Percentiles rank a stretch among this genome's conserved stretches.
Conservation (phyloP, 2,113 vertebrate species). For the Dascyllus trimaculatus region DNA sequence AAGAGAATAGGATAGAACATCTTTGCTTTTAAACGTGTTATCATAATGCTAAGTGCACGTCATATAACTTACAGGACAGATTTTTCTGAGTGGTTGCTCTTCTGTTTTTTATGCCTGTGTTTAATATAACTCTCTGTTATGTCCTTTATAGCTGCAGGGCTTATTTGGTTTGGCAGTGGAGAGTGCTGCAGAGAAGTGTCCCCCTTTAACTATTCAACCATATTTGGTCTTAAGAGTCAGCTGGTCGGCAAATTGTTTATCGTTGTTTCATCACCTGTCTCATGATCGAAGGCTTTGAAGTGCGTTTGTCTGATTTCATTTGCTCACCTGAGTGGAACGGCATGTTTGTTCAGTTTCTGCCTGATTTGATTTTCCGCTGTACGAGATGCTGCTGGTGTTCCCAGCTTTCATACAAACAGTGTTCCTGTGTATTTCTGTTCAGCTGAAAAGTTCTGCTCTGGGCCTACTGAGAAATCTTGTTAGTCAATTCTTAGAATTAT, state of each 20-base stretch:
- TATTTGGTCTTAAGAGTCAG: constrained; percentile 11
- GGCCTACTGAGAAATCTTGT: constrained; percentile 1
- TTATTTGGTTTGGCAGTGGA: background rate
- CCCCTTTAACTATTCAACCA: background rate
- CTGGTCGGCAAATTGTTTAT: constrained; percentile 14
- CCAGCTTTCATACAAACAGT: constrained; percentile 14
- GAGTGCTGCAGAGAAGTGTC: constrained; percentile 5
- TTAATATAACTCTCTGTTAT: background rate
- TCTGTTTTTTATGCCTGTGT: background rate
- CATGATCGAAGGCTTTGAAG: constrained; percentile 37
- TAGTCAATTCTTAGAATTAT: background rate
- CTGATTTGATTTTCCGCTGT: constrained; percentile 53
- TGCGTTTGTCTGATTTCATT: constrained; percentile 25
- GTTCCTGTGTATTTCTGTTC: constrained; percentile 7
- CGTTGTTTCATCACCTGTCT: constrained; percentile 38
- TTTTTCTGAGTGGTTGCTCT: background rate
- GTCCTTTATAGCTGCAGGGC: background rate
- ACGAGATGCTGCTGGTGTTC: background rate
- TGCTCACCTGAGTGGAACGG: constrained; percentile 13
- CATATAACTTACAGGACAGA: background rate
- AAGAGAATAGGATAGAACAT: background rate
- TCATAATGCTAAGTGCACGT: background rate
- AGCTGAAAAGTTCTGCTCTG: constrained; percentile 7
- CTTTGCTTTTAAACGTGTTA: background rate
- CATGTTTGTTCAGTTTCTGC: constrained; percentile 3